phyloP scores from a whole-genome alignment of 2,888 invertebrate species.

The Sisyra nigra region DNA sequence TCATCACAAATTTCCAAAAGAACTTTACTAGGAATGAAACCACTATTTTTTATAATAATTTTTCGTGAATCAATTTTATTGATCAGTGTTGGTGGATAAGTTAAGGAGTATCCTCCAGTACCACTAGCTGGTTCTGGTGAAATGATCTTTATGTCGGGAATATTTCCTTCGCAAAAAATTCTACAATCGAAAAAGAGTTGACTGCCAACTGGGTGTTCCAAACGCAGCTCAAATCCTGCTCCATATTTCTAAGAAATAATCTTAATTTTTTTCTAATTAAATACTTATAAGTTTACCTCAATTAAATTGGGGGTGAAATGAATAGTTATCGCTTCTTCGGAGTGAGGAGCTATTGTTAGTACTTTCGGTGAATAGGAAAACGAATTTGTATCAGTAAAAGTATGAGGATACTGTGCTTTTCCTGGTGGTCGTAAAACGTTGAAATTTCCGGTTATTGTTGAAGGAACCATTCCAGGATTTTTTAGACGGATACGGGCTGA shows the following conservation, averaged over 20 bases:
- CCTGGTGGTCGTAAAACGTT: background rate
- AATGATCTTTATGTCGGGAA: background rate
- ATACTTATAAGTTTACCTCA: conserved; percentile 21
- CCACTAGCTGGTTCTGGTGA: background rate
- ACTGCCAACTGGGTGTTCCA: background rate
- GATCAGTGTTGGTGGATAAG: background rate
- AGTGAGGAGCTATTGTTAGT: conserved; percentile 23
- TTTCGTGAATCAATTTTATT: background rate
- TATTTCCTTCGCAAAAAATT: background rate
- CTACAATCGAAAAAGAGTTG: background rate
- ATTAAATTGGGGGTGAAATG: conserved; percentile 26
- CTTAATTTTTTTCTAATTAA: no score
- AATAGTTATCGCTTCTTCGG: conserved; percentile 20
- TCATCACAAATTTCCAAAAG: background rate
- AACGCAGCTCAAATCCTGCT: background rate
- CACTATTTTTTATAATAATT: background rate
- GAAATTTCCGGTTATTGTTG: conserved; percentile 15
- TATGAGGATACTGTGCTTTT: background rate
- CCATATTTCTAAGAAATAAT: conserved; percentile 5
- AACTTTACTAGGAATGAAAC: background rate
- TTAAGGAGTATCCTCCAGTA: background rate
- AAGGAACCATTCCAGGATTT: conserved; percentile 25
- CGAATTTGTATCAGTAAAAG: conserved; percentile 12
- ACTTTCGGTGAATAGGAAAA: conserved; percentile 22
- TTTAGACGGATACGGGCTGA: conserved; percentile 21